These are phyloP conservation scores for Acleris sparsana DNA, from an alignment of 2,888 invertebrate species.

Conservation along the genomic window DNA sequence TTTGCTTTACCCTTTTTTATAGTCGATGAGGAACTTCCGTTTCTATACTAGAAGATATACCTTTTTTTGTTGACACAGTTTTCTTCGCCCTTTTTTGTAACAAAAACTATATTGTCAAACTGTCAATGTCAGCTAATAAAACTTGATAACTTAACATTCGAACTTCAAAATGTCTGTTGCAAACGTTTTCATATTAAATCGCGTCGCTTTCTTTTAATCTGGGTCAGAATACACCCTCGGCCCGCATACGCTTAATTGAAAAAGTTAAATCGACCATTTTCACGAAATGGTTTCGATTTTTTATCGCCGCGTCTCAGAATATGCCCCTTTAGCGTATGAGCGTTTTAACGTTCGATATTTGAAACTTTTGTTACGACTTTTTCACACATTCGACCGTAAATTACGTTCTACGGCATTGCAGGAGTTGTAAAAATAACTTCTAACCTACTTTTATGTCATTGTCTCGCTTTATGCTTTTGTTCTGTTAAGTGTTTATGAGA, in stretches of 20 bases:
- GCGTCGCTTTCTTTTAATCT: conserved; percentile 51
- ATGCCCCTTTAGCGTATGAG: conserved; percentile 41
- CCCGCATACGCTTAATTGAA: conserved; percentile 69
- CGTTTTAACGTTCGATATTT: conserved; percentile 27
- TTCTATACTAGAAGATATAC: conserved; percentile 34
- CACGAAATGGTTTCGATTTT: conserved; percentile 60
- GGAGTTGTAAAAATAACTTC: conserved; percentile 29
- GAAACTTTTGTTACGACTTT: conserved; percentile 31
- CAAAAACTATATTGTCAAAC: conserved; percentile 7
- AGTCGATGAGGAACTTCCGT: conserved; percentile 51
- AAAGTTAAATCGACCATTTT: conserved; percentile 78
- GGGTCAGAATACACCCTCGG: conserved; percentile 60
- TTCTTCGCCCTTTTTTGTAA: conserved; percentile 11
- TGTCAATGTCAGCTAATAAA: conserved; percentile 22
- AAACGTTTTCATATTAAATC: conserved; percentile 64
- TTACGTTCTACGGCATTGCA: conserved; percentile 28
- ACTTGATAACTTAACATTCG: conserved; percentile 29
- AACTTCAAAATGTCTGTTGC: conserved; percentile 26
- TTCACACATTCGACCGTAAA: conserved; percentile 30
- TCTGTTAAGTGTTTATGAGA: conserved; percentile 9
- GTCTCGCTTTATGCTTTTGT: conserved; percentile 24
- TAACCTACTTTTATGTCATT: conserved; percentile 19
- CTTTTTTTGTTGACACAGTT: conserved; percentile 47
- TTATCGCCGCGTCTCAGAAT: conserved; percentile 44
- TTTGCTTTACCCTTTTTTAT: conserved; percentile 66